phyloP scores from a whole-genome alignment of 1,140 invertebrate genomes.

The Anoplolepis gracilipes region DNA sequence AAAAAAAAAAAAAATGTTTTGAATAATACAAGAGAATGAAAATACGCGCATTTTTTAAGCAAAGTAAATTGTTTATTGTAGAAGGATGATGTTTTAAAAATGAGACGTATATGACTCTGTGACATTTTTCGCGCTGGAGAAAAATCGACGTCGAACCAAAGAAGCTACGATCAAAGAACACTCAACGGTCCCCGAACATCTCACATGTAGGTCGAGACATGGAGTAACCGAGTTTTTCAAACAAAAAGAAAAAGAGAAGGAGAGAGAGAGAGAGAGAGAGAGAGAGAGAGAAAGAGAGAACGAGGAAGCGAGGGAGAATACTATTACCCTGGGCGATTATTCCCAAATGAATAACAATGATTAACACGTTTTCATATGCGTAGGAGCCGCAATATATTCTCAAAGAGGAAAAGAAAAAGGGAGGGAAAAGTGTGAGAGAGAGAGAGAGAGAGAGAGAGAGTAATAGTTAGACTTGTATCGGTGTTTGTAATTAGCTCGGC shows the following conservation, averaged over 20 bases:
- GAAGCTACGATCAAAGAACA: neutral
- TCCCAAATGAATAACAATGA: conserved; percentile 27
- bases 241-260: neutral
- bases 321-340: neutral
- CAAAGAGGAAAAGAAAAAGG: neutral
- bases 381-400: neutral
- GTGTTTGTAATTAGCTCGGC: conserved; percentile 3
- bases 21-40: too few relatives aligned
- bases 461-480: neutral
- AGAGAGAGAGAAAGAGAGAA: neutral
- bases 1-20: too few relatives aligned
- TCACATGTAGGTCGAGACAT: neutral
- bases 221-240: conserved; percentile 6
- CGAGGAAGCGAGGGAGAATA: neutral
- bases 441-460: neutral
- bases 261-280: neutral
- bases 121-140: neutral
- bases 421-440: too few relatives aligned
- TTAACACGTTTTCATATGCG: conserved; percentile 7
- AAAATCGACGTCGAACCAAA: neutral
- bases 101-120: too few relatives aligned
- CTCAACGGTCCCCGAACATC: neutral
- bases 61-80: neutral
- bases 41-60: neutral
- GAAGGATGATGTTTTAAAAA: neutral